These are phyloP conservation scores for Hylyphantes graminicola DNA, from an alignment of 1,140 invertebrate species.

Conservation along the genomic window DNA sequence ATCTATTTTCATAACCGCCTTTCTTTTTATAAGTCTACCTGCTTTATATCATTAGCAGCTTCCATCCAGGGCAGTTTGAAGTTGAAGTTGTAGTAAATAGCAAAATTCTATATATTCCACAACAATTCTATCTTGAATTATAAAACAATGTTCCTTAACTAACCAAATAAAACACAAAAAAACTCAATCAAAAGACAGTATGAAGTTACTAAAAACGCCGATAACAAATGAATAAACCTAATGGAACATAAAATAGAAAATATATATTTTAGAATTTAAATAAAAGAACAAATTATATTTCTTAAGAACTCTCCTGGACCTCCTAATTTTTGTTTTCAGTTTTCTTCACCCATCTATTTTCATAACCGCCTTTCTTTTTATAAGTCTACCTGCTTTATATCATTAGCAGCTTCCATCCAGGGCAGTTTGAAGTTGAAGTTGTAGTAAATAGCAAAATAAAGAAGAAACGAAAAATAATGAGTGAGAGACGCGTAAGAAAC, in stretches of 20 bases:
- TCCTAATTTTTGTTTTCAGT: not conserved
- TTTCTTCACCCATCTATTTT: not conserved
- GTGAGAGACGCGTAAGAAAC: slow-evolving; percentile 1
- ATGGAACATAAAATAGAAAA: too few species aligned
- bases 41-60: slow-evolving; percentile 37
- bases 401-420: slow-evolving; percentile 25
- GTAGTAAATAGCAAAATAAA: slow-evolving; percentile 18
- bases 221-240: too few species aligned
- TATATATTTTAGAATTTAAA: too few species aligned
- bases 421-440: slow-evolving; percentile 32
- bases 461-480: slow-evolving; percentile 12
- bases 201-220: too few species aligned
- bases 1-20: slow-evolving; percentile 6
- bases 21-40: not conserved
- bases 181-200: too few species aligned
- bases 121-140: too few species aligned
- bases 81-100: slow-evolving; percentile 16
- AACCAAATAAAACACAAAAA: too few species aligned
- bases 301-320: too few species aligned
- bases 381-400: slow-evolving; percentile 2
- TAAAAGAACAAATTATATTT: too few species aligned
- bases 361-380: not conserved
- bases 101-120: too few species aligned
- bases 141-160: too few species aligned
- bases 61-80: slow-evolving; percentile 22